Base-by-base conservation (phyloP, 1,140 invertebrate genomes). In the Chionoecetes opilio region DNA sequence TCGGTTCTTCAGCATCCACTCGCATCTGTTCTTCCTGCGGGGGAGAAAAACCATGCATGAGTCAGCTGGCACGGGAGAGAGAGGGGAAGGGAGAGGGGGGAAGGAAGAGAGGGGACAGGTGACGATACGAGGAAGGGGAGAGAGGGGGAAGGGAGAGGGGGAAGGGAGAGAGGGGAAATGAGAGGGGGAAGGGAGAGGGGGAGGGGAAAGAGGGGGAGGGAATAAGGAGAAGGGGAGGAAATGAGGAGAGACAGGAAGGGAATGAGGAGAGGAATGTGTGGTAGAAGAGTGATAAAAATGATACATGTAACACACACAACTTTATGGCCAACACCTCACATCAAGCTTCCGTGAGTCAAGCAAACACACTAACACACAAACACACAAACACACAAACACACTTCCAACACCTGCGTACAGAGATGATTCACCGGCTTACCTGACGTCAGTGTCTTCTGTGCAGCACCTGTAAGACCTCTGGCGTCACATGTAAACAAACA, bases 1-100 rank as follows among this genome's bases (percentile, higher is more conserved):
- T 95, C 32, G 94, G 94, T 21, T 95, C 94, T 90, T 95, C 94
- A 6, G 94, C 82, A 53, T 95, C 94, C 90, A 95, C 94, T 41
- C 94, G 38, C 94, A 90, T 89, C 86, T 94, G 93, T 41, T 94
- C 86, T 82, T 94, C 86, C 87, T 94, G 87, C 17, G 31, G 41
- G 82, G 82, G 41, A 31, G 8, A 46, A 84, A 38, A 92, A 84
- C 35, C 26, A 35, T 11, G 34, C 32, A 92, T 63, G 82, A 84
- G 75, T 86, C 32, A 86, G 31, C n/a, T 38, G 32, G 32, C 14
- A 41, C 29, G 88, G 11, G 88, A 11, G 3, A 46, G n/a, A 46
- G 37, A 29, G 88, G 29, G 11, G n/a, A 2, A 6, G 32, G n/a
- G 84, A 32, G 84, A 34, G 34, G 35, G 84, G 11, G 84, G 35